Base-by-base conservation (phyloP, 2,113 vertebrate species). In the Onychostruthus taczanowskii region DNA sequence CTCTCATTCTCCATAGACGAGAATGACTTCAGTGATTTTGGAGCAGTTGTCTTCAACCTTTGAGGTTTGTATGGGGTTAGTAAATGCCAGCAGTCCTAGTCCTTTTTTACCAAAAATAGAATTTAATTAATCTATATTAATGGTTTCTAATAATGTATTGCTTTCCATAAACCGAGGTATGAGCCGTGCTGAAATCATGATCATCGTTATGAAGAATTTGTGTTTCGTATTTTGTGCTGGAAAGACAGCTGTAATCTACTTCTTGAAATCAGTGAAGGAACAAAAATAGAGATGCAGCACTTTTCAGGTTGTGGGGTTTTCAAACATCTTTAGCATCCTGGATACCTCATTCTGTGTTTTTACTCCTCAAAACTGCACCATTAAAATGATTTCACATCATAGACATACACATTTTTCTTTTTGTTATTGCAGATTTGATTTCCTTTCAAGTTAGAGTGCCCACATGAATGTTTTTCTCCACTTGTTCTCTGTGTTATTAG, bases 1-100 rank as follows among this genome's bases (percentile, higher is more conserved):
- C 37, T 84, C 49, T 78, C 11, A 20, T 73, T 76, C 26, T 67
- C 4, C 4, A 4, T 17, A 68, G 33, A 43, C 0, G 0, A 27
- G 33, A 67, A 81, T 64, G 13, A 35, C 55, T 78, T 91, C 3
- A 62, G 46, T 72, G 75, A 59, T 35, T 75, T 61, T 82, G 66
- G 30, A 62, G 23, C 39, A 84, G 27, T 16, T 6, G 4, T 53
- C 46, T 70, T 83, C 58, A 39, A 18, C 13, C 41, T 62, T 63
- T 55, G 47, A 23, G 53, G 22, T 43, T 16, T 8, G 11, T 28
- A 6, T 43, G 61, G 46, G 8, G 8, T 61, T 61, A 33, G 28
- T 44, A 52, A 82, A 53, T 56, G 49, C 43, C 53, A 41, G 4
- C 63, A 28, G 18, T 58, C 26, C 23, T 35, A 19, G 22, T 61